Conservation (phyloP, 1,140 invertebrate genomes). For the Episyrphus balteatus region DNA sequence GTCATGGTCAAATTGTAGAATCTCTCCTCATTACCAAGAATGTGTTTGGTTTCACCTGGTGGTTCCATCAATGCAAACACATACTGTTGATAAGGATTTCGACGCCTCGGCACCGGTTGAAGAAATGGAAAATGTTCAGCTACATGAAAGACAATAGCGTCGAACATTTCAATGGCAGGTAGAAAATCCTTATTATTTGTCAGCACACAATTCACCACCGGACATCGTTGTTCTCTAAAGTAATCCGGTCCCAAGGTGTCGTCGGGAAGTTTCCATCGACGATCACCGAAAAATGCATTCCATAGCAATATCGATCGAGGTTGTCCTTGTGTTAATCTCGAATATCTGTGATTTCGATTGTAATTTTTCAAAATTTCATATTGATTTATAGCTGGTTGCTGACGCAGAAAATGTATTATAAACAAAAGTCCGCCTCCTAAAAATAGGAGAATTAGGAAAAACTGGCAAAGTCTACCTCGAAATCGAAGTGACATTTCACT, state of each 20-base stretch:
- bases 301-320: constrained; percentile 23
- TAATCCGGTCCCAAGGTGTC: constrained; percentile 19
- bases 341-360: too few species aligned
- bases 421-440: too few species aligned
- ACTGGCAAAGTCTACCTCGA: too few species aligned
- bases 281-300: constrained; percentile 24
- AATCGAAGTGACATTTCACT: too few species aligned
- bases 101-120: constrained; percentile 3
- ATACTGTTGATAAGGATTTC: constrained; percentile 15
- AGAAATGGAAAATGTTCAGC: constrained; percentile 20
- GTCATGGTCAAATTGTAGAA: constrained; percentile 48
- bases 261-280: constrained; percentile 20
- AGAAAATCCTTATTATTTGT: constrained; percentile 20
- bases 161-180: constrained; percentile 25
- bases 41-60: constrained; percentile 27
- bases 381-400: too few species aligned
- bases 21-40: constrained; percentile 13
- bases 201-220: constrained; percentile 21
- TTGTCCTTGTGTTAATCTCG: too few species aligned
- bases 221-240: constrained; percentile 18
- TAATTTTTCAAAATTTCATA: too few species aligned
- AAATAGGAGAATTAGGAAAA: too few species aligned
- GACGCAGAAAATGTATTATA: too few species aligned
- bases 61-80: constrained; percentile 31
- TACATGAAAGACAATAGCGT: constrained; percentile 36